These are phyloP conservation scores for Myioborus miniatus DNA, from an alignment of 2,797 vertebrate species.

Conservation along the genomic window DNA sequence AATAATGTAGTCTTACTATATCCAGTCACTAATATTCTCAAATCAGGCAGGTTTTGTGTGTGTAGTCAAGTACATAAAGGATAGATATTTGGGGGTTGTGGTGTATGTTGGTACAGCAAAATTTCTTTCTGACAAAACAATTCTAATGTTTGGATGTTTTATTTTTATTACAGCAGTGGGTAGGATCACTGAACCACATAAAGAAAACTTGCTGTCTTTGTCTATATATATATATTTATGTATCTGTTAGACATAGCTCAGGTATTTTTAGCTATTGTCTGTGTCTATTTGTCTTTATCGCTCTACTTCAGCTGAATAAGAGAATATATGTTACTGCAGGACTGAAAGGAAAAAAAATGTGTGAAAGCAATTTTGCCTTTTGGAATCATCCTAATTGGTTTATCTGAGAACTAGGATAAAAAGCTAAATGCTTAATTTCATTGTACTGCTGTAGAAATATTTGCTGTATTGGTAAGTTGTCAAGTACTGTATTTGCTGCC, in stretches of 20 bases:
- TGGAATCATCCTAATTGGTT: not conserved
- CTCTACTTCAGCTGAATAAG: not conserved
- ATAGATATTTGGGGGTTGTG: not conserved
- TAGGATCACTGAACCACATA: not conserved
- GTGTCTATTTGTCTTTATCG: fast-evolving
- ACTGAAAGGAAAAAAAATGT: not conserved
- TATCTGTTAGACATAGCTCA: not conserved
- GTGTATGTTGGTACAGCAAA: not conserved
- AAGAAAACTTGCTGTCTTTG: not conserved
- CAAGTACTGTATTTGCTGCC: not conserved
- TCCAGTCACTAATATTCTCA: not conserved
- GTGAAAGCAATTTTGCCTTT: not conserved
- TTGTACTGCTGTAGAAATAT: too few species aligned
- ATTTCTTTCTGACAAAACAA: not conserved
- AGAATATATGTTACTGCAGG: not conserved
- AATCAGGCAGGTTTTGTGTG: not conserved
- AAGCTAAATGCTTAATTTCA: not conserved
- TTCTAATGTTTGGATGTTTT: not conserved
- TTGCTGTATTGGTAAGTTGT: not conserved
- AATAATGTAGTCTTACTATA: not conserved
- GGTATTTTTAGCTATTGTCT: not conserved
- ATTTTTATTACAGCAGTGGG: not conserved
- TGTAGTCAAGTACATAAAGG: not conserved
- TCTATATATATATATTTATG: not conserved
- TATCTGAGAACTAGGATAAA: not conserved